Conservation (phyloP, 1,140 invertebrate genomes). For the Caenorhabditis remanei region DNA sequence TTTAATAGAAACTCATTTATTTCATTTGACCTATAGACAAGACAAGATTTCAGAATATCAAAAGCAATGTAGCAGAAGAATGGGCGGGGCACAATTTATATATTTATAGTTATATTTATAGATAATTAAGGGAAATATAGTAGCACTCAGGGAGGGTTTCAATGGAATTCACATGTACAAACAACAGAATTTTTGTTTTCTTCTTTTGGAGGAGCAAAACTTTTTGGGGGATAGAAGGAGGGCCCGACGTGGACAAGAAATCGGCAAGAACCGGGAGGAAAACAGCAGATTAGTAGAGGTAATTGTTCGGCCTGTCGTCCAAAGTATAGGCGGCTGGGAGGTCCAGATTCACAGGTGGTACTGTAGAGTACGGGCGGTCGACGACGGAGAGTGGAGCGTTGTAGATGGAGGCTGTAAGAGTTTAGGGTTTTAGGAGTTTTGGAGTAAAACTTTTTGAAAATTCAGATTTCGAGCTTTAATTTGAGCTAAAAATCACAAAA, state of each 20-base stretch:
- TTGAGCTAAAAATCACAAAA: too few species aligned
- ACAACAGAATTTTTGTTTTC: conserved; percentile 40
- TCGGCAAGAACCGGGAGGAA: background rate
- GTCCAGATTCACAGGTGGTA: conserved; percentile 72
- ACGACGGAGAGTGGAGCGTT: conserved; percentile 54
- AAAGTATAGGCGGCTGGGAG: conserved; percentile 76
- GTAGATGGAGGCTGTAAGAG: conserved; percentile 70
- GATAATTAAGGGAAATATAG: background rate
- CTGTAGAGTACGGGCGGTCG: conserved; percentile 59
- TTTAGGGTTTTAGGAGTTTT: too few species aligned
- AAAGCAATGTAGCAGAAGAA: conserved; percentile 45
- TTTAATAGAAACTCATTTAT: background rate
- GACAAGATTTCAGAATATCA: conserved; percentile 30
- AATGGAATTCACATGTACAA: conserved; percentile 47
- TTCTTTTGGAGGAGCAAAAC: conserved; percentile 14
- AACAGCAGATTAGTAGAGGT: conserved; percentile 56
- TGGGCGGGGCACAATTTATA: background rate
- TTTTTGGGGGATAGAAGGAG: conserved; percentile 6
- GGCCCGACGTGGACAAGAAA: conserved; percentile 42
- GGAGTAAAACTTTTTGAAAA: too few species aligned
- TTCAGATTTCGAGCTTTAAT: too few species aligned
- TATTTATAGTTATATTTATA: conserved; percentile 20
- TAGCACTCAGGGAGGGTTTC: conserved; percentile 7
- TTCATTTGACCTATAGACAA: conserved; percentile 7
- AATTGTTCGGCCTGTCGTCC: conserved; percentile 72